Base-by-base conservation (phyloP, 2,113 vertebrate genomes). In the Tetrao urogallus region DNA sequence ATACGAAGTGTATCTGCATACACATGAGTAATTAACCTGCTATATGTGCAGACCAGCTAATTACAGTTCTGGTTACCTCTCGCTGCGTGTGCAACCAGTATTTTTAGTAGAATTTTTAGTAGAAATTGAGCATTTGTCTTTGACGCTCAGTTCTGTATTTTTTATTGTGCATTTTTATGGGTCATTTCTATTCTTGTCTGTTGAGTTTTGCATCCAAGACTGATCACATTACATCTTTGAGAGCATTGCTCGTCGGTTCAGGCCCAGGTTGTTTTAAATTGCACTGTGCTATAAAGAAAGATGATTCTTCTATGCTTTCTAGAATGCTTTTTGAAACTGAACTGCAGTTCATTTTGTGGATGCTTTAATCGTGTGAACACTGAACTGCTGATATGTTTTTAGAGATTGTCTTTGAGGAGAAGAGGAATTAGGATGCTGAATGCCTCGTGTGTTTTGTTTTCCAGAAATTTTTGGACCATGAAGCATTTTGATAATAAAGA, bases 401-500 rank as follows among this genome's bases (percentile, higher is more conserved):
- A 82, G 56, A 60, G 21, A 19, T 15, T 65, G 28, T 82, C 84
- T 85, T 82, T 56, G 75, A 89, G 75, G 28, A 71, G 42, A 47
- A 92, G 72, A 30, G 74, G 27, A 88, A 57, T 89, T 76, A 52
- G 64, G 45, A 70, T 70, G 56, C 64, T 58, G 30, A 89, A 30
- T 74, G 34, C 61, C 42, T 72, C 82, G 32, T 34, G 81, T 6
- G 1, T 30, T 43, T 36, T 54, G 63, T 84, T 75, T 15, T 85
- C 34, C 45, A 82, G 45, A 66, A 86, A 66, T 27, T 77, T 89
- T 45, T 74, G 64, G 52, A 89, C 30, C 45, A 34, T 24, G 56
- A 63, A 77, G 30, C 18, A 32, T 74, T 95, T 91, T 64, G 78
- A 57, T 69, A 97, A 95, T 97, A 96, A 97, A 97, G 69, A 47